Evolutionary conservation across 2,797 vertebrate genomes (phyloP).

Genomic region (Notoglanidium macrostoma): DNA sequence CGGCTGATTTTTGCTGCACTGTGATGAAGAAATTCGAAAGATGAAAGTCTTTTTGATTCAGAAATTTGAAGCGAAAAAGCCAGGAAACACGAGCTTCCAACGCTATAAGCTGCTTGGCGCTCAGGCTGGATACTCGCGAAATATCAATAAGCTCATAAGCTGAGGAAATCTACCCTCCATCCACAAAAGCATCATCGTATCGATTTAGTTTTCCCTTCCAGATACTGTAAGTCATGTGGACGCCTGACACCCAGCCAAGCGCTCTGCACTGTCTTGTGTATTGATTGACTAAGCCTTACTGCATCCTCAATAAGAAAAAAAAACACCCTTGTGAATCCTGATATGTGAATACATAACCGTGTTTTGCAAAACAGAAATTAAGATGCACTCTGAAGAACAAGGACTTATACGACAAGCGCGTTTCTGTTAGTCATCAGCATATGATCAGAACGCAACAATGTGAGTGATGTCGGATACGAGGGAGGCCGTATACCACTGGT

Average conservation of each 20-base stretch:
- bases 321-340: background rate
- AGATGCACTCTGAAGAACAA: background rate
- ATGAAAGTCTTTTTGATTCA: background rate
- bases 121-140: background rate
- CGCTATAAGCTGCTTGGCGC: background rate
- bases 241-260: constrained; percentile 4
- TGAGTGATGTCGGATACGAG: background rate
- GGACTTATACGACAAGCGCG: background rate
- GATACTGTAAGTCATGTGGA: constrained; percentile 27
- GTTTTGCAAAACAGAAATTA: background rate
- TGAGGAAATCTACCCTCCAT: constrained; percentile 23
- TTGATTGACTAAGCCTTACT: background rate
- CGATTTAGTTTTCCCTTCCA: constrained; percentile 35
- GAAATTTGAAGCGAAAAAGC: background rate
- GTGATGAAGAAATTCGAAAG: background rate
- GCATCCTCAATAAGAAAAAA: background rate
- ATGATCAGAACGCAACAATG: background rate
- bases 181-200: constrained; percentile 33
- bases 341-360: background rate
- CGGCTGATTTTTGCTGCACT: background rate
- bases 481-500: background rate
- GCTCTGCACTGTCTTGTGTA: constrained; percentile 17
- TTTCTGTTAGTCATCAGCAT: background rate
- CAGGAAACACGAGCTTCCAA: background rate
- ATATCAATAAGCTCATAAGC: constrained; percentile 17